Evolutionary conservation across 2,113 vertebrate genomes (phyloP).

Genomic region (Circaetus cinerascens): DNA sequence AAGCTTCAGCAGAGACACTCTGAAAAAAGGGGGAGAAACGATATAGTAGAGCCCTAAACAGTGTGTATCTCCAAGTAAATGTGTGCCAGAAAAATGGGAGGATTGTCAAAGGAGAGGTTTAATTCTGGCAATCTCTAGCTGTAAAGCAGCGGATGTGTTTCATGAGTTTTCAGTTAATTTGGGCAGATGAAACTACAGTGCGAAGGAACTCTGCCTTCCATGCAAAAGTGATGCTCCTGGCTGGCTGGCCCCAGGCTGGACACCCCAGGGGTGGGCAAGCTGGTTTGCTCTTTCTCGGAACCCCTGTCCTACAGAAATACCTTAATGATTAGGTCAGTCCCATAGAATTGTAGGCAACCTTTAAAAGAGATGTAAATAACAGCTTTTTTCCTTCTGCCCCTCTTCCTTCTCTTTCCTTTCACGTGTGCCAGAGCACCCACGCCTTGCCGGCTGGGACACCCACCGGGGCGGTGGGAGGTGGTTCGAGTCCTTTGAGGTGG

Average conservation of each 20-base stretch:
- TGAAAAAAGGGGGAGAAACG: background rate
- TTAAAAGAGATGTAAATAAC: background rate
- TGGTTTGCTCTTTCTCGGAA: background rate
- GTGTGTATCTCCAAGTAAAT: background rate
- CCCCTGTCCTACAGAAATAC: background rate
- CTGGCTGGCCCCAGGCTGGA: background rate
- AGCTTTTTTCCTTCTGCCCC: background rate
- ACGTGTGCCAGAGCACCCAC: background rate
- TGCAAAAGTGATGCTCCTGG: background rate
- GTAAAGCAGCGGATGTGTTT: background rate
- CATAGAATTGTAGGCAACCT: background rate
- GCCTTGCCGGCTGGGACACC: background rate
- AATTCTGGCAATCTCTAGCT: background rate
- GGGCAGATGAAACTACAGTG: background rate
- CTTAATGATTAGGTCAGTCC: background rate
- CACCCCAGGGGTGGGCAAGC: background rate
- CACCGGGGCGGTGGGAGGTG: background rate
- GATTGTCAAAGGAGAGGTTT: background rate
- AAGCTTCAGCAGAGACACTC: background rate
- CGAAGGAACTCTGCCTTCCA: background rate
- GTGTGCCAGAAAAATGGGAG: background rate
- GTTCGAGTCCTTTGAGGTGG: background rate
- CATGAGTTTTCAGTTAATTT: background rate
- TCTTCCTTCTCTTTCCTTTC: background rate
- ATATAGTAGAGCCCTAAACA: background rate